Evolutionary conservation across 2,113 vertebrate genomes (phyloP), one percentile per base, ranked within the genome.

Genomic region (Acrocephalus arundinaceus): DNA sequence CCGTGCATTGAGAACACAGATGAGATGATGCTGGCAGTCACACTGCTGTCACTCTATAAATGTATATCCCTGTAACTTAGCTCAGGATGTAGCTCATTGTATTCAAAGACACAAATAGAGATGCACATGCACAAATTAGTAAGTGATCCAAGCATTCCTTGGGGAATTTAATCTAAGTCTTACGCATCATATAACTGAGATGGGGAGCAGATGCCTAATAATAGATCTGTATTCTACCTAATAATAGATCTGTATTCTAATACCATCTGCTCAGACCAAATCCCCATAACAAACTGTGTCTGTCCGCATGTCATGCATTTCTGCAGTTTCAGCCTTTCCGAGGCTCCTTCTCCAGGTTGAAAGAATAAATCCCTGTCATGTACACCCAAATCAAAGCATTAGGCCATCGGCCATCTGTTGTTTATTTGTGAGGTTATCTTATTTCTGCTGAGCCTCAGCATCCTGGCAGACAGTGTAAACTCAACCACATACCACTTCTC

Each of bases 191-290:
- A 90, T 68, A 78, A 90, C 65, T 31, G 79, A 84, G 90, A 91
- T 70, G 55, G 66, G 87, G 93, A 97, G 68, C 95, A 97, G 95
- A 95, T 96, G 93, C 62, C 91, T 92, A 94, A 95, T 96, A 97
- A 96, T 82, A 97, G 89, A 92, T 91, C 61, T 90, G 75, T 89
- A 78, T 95, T 97, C 81, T 89, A 95, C 62, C 91, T 92, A 94
- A 95, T 96, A 97, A 96, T 82, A 97, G 89, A 92, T 91, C 61
- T 90, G 75, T 89, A 78, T 95, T 97, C 81, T 89, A 95, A 95
- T 87, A 59, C 91, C 96, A 96, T 97, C 92, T 96, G 92, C 89
- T 94, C 72, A 76, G 66, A 94, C 27, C 7, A 3, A 93, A 94
- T 96, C 89, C 58, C 79, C 39, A 15, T 78, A 87, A 90, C 57